Evolutionary conservation across 2,888 invertebrate genomes (phyloP).

Genomic region (Caradrina kadenii): DNA sequence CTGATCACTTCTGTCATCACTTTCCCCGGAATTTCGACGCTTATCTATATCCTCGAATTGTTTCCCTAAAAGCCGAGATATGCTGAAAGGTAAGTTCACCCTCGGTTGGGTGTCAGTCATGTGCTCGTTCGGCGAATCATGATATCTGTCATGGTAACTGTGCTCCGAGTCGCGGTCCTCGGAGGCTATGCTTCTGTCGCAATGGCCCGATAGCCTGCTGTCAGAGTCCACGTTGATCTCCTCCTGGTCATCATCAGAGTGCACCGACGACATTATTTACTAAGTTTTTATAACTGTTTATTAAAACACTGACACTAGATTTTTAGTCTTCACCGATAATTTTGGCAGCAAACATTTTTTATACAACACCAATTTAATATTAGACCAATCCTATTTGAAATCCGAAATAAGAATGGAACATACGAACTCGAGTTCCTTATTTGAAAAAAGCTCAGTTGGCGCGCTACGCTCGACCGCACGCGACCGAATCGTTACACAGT

Average conservation of each 20-base stretch:
- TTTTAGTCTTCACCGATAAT: conserved; percentile 61
- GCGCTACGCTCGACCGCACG: conserved; percentile 84
- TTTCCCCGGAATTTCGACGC: conserved; percentile 87
- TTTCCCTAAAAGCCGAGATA: conserved; percentile 95
- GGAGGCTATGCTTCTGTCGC: conserved; percentile 89
- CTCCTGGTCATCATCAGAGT: conserved; percentile 92
- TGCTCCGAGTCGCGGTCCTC: conserved; percentile 90
- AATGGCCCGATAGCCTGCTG: conserved; percentile 90
- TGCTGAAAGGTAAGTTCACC: conserved; percentile 94
- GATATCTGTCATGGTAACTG: conserved; percentile 87
- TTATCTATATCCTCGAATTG: conserved; percentile 92
- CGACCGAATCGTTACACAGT: conserved; percentile 83
- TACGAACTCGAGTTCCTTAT: conserved; percentile 67
- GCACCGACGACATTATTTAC: conserved; percentile 86
- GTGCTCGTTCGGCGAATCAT: conserved; percentile 88
- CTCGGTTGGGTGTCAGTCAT: conserved; percentile 88
- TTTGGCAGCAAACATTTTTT: conserved; percentile 64
- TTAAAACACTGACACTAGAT: conserved; percentile 77
- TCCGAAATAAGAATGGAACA: conserved; percentile 65
- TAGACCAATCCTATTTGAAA: conserved; percentile 52
- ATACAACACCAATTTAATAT: conserved; percentile 57
- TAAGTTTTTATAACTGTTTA: conserved; percentile 55
- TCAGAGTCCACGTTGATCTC: conserved; percentile 93
- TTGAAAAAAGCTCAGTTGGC: conserved; percentile 76
- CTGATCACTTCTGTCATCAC: conserved; percentile 88